Base-by-base conservation (phyloP, 1,140 invertebrate genomes). In the Drosophila subobscura region DNA sequence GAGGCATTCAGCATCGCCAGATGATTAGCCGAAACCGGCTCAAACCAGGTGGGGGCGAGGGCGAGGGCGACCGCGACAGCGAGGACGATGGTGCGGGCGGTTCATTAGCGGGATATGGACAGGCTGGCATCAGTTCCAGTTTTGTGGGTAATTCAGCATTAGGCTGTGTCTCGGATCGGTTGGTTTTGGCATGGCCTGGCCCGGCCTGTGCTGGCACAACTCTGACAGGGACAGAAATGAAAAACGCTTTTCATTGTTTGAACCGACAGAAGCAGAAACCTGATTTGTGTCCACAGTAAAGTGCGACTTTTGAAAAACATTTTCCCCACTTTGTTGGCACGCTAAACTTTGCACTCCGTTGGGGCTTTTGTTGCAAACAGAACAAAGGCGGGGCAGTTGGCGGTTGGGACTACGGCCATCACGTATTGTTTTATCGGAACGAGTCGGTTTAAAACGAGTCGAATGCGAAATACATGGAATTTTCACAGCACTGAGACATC, bases 281-380 rank as follows among this genome's bases (percentile, higher is more conserved):
- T 49, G 42, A 68, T 50, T 63, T 83, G 42, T 49, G 61, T 76
- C 56, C 58, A 53, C 79, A 65, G 5, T 50, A 3, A 42, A 66
- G 79, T 83, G 79, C 46, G 74, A 83, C 16, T 81, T 83, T 51
- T 46, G n/a, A 23, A 49, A 14, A 29, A 49, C 27, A 33, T 42
- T 29, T 16, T 65, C 41, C 22, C 53, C 25, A 61, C 51, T 49
- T 51, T 73, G 71, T 46, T 47, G 47, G 33, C 44, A 55, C 47
- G 40, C 44, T 83, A 57, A 83, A 78, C 79, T 81, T 83, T 83
- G 79, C 58, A 81, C 79, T 55, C 46, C 40, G 49, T 23, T 42
- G 41, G 33, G 49, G 63, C 63, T 68, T 37, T 68, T 68, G 65
- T 68, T n/a, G 44, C 20, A 29, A 42, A 40, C 16, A 33, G 12